Evolutionary conservation across 2,797 vertebrate genomes (phyloP), one percentile per base, ranked within the genome.

Genomic region (Vireo griseus): DNA sequence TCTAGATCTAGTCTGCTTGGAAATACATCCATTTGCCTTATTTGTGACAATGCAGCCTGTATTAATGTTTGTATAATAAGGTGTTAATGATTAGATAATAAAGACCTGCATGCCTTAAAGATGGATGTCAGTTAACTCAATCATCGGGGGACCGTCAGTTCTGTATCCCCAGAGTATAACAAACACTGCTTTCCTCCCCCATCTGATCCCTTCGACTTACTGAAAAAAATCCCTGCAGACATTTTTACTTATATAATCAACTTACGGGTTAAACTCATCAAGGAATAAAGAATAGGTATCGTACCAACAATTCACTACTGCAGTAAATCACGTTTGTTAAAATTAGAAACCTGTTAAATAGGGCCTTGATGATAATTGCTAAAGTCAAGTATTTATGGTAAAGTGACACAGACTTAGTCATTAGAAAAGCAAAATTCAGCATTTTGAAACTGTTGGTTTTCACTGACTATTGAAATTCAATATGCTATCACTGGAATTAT

Each of bases 221-320:
- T 67, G 73, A 77, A 48, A 76, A 96, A 91, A 75, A 25, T 45
- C 39, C 84, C 87, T 84, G 61, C 45, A 28, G 87, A 73, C 48
- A 83, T 95, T 87, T 97, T 94, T 87, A 83, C 55, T 81, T 90
- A 66, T 35, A 57, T 77, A 93, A 95, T 88, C 75, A 95, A 94
- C 88, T 91, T 92, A 94, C 47, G 87, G 92, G 86, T 96, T 95
- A 96, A 78, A 95, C 65, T 96, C 93, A 92, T 93, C 74, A 94
- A 95, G 88, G n/a, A 61, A 92, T 88, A 82, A 92, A 85, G 50
- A 83, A 65, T 44, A 90, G 96, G 82, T 96, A 88, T 61, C 3
- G 0, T 52, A 89, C 29, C 48, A 96, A 94, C 71, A 86, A 85
- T 73, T 92, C 82, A 68, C 65, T 67, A 61, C 37, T 58, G 55